Base-by-base conservation (phyloP, 2,888 invertebrate species). In the Notocelia uddmanniana region DNA sequence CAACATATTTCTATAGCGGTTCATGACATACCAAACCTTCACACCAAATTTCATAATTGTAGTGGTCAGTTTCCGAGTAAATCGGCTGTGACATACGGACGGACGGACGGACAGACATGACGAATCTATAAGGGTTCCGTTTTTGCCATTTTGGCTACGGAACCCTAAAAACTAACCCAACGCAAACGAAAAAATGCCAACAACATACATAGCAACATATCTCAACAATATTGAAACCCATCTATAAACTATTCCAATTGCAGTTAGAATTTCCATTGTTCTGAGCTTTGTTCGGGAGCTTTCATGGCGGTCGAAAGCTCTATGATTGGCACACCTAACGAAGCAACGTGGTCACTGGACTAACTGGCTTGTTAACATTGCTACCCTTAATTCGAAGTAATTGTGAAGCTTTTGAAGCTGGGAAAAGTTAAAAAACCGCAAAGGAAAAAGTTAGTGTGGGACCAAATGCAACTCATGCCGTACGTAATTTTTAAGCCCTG, bases 201-300 rank as follows among this genome's bases (percentile, higher is more conserved):
- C 31, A 31, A 31, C 31, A 31, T 6, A 6, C 31, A 31, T 31
- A 10, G 1, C 13, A 34, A 34, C 11, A 57, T 34, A 2, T 5
- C 10, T 1, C 10, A 18, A n/a, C 23, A 26, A 18, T 26, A 26
- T 45, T 45, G 45, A 45, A 18, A 23, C 23, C 60, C 26, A 60
- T 60, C 60, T 45, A 48, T 45, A 18, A 60, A 60, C 60, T 45
- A 60, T 60, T 60, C 45, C 45, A 45, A 60, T 60, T 60, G 0
- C 5, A 60, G 11, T 21, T 23, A 60, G 45, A 60, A 45, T 45
- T 26, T 26, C 45, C 45, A 45, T 60, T 60, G 60, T 58, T 37
- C 15, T 19, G 5, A 58, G 37, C 55, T 55, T 31, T 31, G 31
- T 58, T 58, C 13, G 58, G 21, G 58, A 18, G 21, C 9, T 45